Evolutionary conservation across 2,888 invertebrate genomes (phyloP).

Genomic region (Nephrotoma guestfalica): DNA sequence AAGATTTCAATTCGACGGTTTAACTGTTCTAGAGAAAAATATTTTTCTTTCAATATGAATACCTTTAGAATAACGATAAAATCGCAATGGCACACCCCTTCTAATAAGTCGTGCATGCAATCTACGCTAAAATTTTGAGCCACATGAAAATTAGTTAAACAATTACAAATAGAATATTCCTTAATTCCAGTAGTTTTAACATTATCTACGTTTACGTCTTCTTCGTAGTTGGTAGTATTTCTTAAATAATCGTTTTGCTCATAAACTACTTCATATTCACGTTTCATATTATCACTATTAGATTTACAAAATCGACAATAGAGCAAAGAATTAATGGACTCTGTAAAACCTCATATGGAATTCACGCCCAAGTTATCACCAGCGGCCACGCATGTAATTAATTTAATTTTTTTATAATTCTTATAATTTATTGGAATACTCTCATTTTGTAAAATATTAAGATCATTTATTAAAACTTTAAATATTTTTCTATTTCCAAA

Average conservation of each 20-base stretch:
- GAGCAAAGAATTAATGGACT: neutral
- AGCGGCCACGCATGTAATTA: no score
- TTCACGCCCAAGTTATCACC: neutral
- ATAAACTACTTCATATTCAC: no score
- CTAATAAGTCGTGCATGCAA: constrained; percentile 8
- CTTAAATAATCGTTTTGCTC: no score
- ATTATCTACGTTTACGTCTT: neutral
- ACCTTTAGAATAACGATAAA: neutral
- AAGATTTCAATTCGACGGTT: neutral
- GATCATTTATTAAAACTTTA: no score
- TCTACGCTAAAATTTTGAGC: constrained; percentile 5
- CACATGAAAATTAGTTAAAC: constrained; percentile 6
- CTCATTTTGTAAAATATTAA: no score
- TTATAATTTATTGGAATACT: no score
- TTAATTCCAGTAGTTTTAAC: neutral
- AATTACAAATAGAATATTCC: constrained; percentile 6
- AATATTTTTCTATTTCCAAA: no score
- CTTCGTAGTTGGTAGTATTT: no score
- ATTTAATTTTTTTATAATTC: no score
- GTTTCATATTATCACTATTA: neutral
- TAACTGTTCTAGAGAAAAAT: constrained; percentile 1
- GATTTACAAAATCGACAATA: neutral
- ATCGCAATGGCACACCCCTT: no score
- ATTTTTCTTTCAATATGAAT: neutral
- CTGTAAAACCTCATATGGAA: neutral